Base-by-base conservation (phyloP, 2,888 invertebrate species). In the Harpalus rubripes region DNA sequence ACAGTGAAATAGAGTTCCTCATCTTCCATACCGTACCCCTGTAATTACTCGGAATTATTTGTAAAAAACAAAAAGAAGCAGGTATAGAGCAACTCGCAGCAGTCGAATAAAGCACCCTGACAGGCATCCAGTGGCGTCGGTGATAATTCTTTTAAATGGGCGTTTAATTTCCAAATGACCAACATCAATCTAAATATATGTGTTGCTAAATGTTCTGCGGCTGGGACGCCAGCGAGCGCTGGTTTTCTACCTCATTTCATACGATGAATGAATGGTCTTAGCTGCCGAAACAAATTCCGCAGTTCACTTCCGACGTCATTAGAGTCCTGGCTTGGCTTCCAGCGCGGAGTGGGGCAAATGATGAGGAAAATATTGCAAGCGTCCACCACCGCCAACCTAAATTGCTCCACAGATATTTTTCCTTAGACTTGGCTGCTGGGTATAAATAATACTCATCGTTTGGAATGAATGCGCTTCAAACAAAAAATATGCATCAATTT, bases 121-220 rank as follows among this genome's bases (percentile, higher is more conserved):
- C 79, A 58, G 39, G 15, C 26, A 26, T 8, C 59, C 80, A 61
- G 80, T 81, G 63, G 80, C 80, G 80, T 61, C 61, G 63, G 22
- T 44, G 63, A 81, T 81, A 81, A 81, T 81, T 81, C 80, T 81
- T 81, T 81, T 61, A 81, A 81, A 81, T 81, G 80, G 80, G 80
- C 63, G 22, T 81, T 81, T 81, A 81, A 81, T 81, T 81, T 81
- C 80, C 22, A 81, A 81, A 81, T 81, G 80, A 81, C 80, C 63
- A 81, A 81, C 80, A 81, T 81, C 80, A 81, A 81, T 81, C 80
- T 81, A 63, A 81, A 81, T 81, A 81, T 81, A 81, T 81, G 63
- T 81, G 80, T 81, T 81, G 61, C 80, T 81, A 81, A 81, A 81
- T 81, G 79, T 39, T 26, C 80, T 59, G 59, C 44, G 80, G 80